Evolutionary conservation across 2,797 vertebrate species (phyloP), one percentile per base, ranked within the genome.

Genomic region (Macrochelys suwanniensis): DNA sequence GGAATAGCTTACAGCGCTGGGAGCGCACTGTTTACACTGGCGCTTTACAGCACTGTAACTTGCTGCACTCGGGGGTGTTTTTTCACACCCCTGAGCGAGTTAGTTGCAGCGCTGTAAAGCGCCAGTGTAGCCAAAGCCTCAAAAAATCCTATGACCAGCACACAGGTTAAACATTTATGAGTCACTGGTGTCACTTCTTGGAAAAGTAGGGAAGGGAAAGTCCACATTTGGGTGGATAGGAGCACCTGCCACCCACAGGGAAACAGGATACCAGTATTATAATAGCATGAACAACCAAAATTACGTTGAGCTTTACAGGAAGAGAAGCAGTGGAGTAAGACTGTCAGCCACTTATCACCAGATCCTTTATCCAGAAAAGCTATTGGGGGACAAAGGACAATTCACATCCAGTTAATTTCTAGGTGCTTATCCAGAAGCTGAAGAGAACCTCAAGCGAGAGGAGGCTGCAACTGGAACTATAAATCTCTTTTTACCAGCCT

Each of bases 381-480:
- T 51, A 78, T 28, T 37, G 53, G 15, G n/a, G 13, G 57, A 65
- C n/a, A 78, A 61, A 88, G 90, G 79, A 87, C 93, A 84, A 53
- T 84, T 86, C 89, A 91, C n/a, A 76, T 19, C 51, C 33, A 76
- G 68, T 85, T 85, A 0, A 16, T 86, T 86, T 65, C 78, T 79
- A 91, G 79, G 56, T 57, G 76, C 1, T 59, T 79, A 61, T 59
- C 82, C 49, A 93, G 83, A 82, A 90, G 87, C 74, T 96, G 85
- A 5, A 91, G 93, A 96, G 92, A 94, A 80, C 37, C 21, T 85
- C 82, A 82, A 96, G 80, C 13, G 37, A 87, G 80, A 78, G 83
- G 76, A 87, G 50, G 68, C 49, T 80, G 0, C 61, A 83, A 50
- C 9, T 0, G 84, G 49, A 90, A 11, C 49, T 84, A 91, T 7